Conservation (phyloP, 2,113 vertebrate species). For the Pantherophis guttatus region DNA sequence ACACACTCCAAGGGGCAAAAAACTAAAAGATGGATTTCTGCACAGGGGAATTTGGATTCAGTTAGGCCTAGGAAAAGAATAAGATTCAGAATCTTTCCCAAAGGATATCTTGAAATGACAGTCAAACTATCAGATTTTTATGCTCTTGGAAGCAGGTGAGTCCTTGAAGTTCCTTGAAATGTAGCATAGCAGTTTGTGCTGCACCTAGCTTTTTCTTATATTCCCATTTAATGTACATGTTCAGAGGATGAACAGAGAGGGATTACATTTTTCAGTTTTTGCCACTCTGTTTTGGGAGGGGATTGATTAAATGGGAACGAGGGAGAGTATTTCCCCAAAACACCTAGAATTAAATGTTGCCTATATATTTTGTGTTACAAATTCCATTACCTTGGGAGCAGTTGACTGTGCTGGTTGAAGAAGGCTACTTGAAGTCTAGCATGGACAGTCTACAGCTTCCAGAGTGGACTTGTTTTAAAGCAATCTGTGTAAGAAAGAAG, state of each 20-base stretch:
- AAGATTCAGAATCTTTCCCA: background rate
- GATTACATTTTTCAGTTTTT: background rate
- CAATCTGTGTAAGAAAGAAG: background rate
- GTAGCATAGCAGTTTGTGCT: background rate
- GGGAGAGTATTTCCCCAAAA: background rate
- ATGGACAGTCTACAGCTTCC: background rate
- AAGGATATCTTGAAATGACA: background rate
- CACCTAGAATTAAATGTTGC: background rate
- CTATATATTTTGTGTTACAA: background rate
- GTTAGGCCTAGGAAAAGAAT: background rate
- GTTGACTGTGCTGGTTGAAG: background rate
- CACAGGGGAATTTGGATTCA: background rate
- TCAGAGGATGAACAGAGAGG: background rate
- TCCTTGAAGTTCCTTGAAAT: background rate
- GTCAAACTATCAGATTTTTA: background rate
- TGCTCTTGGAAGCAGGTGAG: background rate
- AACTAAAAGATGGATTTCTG: background rate
- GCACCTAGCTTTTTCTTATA: background rate
- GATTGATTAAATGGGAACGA: background rate
- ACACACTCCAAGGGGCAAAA: background rate
- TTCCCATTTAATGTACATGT: background rate
- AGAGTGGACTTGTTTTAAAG: background rate
- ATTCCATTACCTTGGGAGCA: background rate
- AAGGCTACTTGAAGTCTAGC: background rate
- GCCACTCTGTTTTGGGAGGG: background rate